phyloP scores from a whole-genome alignment of 2,113 vertebrate genomes.

The Anolis sagrei region DNA sequence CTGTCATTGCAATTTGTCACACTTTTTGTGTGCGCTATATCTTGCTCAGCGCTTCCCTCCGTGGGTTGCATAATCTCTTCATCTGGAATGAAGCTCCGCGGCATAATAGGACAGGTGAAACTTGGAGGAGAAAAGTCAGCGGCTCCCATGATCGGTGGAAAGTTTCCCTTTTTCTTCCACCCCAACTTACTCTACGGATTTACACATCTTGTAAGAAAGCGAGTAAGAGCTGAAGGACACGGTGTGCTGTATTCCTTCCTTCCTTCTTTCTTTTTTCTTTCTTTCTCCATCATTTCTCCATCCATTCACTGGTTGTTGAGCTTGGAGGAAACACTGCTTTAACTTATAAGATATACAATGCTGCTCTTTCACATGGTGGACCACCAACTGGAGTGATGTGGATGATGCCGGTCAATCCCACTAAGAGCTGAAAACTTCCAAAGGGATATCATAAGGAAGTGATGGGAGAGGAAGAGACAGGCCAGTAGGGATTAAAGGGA shows the following conservation, averaged over 20 bases:
- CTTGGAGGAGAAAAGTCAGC: conserved; percentile 71
- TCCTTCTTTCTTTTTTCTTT: too few relatives aligned
- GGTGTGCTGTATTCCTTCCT: too few relatives aligned
- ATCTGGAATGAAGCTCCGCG: conserved; percentile 75
- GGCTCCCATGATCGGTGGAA: conserved; percentile 70
- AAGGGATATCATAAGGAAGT: conserved; percentile 65
- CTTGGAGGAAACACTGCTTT: too few relatives aligned
- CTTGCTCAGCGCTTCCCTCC: conserved; percentile 59
- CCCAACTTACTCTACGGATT: conserved; percentile 67
- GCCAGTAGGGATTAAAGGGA: conserved; percentile 63
- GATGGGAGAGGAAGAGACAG: conserved; percentile 59
- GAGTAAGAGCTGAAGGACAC: conserved; percentile 39
- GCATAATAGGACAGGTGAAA: conserved; percentile 75
- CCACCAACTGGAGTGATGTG: conserved; percentile 66
- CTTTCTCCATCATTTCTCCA: conserved; percentile 62
- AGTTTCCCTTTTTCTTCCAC: conserved; percentile 49
- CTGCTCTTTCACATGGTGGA: conserved; percentile 59
- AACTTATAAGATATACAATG: conserved; percentile 38
- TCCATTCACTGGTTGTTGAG: conserved; percentile 63
- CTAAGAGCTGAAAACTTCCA: conserved; percentile 65
- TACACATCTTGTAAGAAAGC: conserved; percentile 58
- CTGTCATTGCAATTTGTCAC: conserved; percentile 84
- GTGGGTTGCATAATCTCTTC: conserved; percentile 74
- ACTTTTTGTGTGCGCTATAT: conserved; percentile 83
- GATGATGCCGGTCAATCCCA: conserved; percentile 32